phyloP scores from a whole-genome alignment of 2,113 vertebrate species.

The Synchiropus splendidus region DNA sequence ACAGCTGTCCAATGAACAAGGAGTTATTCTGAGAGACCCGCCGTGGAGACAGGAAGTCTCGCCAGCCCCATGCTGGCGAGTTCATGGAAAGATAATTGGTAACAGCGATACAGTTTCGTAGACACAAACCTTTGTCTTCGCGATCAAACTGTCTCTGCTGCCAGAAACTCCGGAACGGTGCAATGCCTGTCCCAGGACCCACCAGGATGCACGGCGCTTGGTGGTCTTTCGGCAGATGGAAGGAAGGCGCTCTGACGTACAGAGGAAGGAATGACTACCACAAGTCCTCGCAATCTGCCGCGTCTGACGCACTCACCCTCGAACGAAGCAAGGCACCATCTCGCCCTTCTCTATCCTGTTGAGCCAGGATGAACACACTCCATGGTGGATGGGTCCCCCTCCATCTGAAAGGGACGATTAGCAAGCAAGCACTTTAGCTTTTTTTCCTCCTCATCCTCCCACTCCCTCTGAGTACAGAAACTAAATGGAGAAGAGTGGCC shows the following conservation, averaged over 20 bases:
- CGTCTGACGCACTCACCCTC: constrained; percentile 72
- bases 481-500: constrained; percentile 18
- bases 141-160: constrained; percentile 86
- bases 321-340: constrained; percentile 90
- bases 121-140: constrained; percentile 79
- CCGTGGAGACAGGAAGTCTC: no score
- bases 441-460: constrained; percentile 11
- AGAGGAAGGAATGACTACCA: not conserved
- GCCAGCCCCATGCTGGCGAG: no score
- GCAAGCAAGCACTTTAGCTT: constrained; percentile 28
- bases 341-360: constrained; percentile 83
- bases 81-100: no score
- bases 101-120: no score
- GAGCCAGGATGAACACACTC: constrained; percentile 97
- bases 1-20: not conserved
- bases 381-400: constrained; percentile 84
- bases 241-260: constrained; percentile 76
- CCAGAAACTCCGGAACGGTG: constrained; percentile 98
- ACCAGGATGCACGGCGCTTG: constrained; percentile 90
- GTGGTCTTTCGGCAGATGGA: constrained; percentile 86
- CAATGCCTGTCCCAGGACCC: constrained; percentile 91
- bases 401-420: constrained; percentile 71
- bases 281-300: not conserved
- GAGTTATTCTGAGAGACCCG: no score
- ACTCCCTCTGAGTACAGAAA: constrained; percentile 26